These are phyloP conservation scores for Synanthedon myopaeformis DNA, from an alignment of 2,888 invertebrate genomes.

Conservation along the genomic window DNA sequence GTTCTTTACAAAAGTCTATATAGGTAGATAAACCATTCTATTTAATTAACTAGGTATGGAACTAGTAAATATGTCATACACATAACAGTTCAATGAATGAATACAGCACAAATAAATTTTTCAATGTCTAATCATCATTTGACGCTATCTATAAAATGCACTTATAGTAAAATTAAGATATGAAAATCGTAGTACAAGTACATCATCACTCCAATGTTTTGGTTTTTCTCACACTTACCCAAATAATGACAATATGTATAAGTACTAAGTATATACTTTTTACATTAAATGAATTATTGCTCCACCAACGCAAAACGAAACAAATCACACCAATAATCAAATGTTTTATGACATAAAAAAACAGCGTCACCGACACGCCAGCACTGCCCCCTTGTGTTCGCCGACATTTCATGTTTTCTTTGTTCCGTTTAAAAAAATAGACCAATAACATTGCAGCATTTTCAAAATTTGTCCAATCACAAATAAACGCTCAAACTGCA, in stretches of 20 bases:
- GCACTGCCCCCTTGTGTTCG: slow-evolving; percentile 32
- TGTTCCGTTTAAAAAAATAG: slow-evolving; percentile 3
- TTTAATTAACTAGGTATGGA: no score
- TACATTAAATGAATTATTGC: slow-evolving; percentile 35
- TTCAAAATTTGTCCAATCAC: slow-evolving; percentile 15
- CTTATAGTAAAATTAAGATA: slow-evolving; percentile 2
- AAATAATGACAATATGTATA: slow-evolving; percentile 32
- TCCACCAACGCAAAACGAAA: slow-evolving; percentile 50
- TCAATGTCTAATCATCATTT: slow-evolving; percentile 9
- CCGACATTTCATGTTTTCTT: slow-evolving; percentile 45
- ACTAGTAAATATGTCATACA: no score
- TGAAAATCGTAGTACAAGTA: no score
- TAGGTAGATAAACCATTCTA: no score
- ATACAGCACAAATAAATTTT: neutral
- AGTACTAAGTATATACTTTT: slow-evolving; percentile 27
- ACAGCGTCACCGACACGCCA: slow-evolving; percentile 46
- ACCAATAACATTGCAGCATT: slow-evolving; percentile 3
- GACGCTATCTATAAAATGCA: slow-evolving; percentile 5
- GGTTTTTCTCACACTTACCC: slow-evolving; percentile 46
- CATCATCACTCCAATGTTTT: neutral
- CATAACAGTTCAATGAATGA: no score
- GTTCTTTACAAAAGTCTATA: neutral
- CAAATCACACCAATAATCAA: slow-evolving; percentile 50
- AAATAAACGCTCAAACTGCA: slow-evolving; percentile 3
- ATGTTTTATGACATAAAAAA: slow-evolving; percentile 51